Conservation (phyloP, 2,797 vertebrate species). For the Danio choprae region DNA sequence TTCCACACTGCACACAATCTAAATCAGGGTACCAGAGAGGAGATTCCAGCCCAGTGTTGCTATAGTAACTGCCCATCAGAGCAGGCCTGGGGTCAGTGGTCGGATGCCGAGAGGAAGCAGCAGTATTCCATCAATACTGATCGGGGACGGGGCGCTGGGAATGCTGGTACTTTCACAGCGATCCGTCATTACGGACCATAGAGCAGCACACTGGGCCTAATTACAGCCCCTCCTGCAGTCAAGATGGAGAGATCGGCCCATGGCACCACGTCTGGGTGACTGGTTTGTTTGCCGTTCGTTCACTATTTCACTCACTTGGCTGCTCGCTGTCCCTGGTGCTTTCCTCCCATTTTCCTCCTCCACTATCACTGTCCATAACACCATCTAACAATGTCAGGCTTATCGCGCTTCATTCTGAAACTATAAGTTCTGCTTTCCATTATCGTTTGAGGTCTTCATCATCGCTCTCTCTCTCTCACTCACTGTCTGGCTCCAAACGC, state of each 20-base stretch:
- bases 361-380: conserved; percentile 25
- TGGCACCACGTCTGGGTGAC: conserved; percentile 33
- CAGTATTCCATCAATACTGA: conserved; percentile 66
- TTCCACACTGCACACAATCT: conserved; percentile 29
- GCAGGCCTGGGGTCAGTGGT: conserved; percentile 36
- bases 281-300: conserved; percentile 21
- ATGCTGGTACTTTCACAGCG: conserved; percentile 29
- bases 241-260: conserved; percentile 49
- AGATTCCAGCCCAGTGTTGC: conserved; percentile 45
- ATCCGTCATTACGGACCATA: conserved; percentile 69
- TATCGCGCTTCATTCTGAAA: conserved; percentile 15
- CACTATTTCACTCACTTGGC: conserved; percentile 18
- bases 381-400: conserved; percentile 25
- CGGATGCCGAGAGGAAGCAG: conserved; percentile 4
- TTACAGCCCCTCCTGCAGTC: conserved; percentile 68
- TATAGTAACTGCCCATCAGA: conserved; percentile 52
- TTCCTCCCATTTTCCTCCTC: conserved; percentile 17
- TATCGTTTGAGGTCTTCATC: conserved; percentile 20
- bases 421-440: conserved; percentile 18
- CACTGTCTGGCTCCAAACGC: background rate
- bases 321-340: conserved; percentile 24
- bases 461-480: background rate
- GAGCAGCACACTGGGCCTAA: conserved; percentile 70
- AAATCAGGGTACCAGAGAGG: conserved; percentile 28
- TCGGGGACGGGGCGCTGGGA: conserved; percentile 59